Conservation (phyloP, 2,113 vertebrate genomes). For the Rhynchomys soricoides region DNA sequence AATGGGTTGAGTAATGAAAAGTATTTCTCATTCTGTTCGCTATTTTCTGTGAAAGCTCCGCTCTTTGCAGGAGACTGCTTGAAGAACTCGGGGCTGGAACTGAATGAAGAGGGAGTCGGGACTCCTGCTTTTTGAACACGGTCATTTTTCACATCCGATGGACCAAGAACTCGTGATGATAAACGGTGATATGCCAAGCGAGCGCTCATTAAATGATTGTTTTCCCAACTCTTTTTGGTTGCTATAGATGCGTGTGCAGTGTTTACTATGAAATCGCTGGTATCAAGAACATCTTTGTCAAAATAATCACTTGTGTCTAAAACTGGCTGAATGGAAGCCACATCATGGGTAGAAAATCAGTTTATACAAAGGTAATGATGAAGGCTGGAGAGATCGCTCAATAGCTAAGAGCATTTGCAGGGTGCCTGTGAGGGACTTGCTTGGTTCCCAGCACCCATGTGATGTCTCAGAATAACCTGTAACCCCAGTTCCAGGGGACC, state of each 20-base stretch:
- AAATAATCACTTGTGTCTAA: conserved; percentile 38
- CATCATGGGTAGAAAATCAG: neutral
- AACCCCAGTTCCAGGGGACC: neutral
- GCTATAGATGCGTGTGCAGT: neutral
- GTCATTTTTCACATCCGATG: conserved; percentile 5
- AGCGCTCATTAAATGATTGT: neutral
- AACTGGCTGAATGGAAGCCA: neutral
- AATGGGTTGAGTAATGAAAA: conserved; percentile 26
- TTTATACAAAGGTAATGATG: conserved; percentile 12
- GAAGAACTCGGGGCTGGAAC: neutral
- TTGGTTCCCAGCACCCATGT: neutral
- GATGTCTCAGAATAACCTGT: neutral
- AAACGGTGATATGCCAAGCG: neutral
- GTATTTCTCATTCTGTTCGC: neutral
- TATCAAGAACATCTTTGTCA: neutral
- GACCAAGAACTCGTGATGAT: neutral
- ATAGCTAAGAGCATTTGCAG: neutral
- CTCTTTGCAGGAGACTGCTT: neutral
- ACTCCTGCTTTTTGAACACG: conserved; percentile 34
- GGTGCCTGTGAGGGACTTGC: neutral
- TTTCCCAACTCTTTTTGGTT: neutral
- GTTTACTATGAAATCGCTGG: neutral
- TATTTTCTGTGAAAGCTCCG: conserved; percentile 2
- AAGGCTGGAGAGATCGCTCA: neutral
- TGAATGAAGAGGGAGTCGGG: neutral